These are phyloP conservation scores for Archilochus colubris DNA, from an alignment of 2,113 vertebrate species.

Conservation along the genomic window DNA sequence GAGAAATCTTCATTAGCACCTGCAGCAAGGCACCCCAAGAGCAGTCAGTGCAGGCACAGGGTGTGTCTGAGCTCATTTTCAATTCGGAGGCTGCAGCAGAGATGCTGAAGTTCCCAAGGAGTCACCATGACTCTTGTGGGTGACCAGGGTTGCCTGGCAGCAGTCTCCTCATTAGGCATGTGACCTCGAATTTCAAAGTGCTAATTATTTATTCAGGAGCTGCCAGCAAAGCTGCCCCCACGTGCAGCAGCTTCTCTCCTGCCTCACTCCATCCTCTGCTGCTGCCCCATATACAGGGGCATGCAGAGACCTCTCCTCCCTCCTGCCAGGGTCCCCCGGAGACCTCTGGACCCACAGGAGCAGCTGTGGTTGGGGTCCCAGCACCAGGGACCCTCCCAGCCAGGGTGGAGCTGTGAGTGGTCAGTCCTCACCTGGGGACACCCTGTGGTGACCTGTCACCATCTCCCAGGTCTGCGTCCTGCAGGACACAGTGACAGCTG, in stretches of 20 bases:
- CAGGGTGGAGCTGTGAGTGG: rapidly evolving
- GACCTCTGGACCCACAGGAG: rapidly evolving
- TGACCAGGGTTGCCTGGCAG: conserved; percentile 19
- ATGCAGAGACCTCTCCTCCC: rapidly evolving
- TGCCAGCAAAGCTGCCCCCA: conserved; percentile 11
- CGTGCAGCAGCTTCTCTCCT: background rate
- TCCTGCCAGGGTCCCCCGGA: rapidly evolving
- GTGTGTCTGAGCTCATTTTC: background rate
- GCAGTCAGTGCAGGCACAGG: background rate
- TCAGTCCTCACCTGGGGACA: rapidly evolving
- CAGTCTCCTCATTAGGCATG: background rate
- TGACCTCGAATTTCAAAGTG: conserved; percentile 37
- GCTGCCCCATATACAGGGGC: rapidly evolving
- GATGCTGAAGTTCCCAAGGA: background rate
- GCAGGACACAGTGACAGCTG: background rate
- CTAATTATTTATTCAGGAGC: conserved; percentile 70
- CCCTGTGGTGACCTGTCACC: background rate
- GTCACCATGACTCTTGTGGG: background rate
- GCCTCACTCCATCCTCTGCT: background rate
- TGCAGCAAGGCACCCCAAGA: background rate
- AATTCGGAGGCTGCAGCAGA: background rate
- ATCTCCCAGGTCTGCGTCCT: rapidly evolving
- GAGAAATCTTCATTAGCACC: background rate
- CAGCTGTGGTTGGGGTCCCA: rapidly evolving
- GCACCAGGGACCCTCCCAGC: rapidly evolving